Percentiles rank a stretch among this genome's conserved stretches.
Evolutionary conservation across 2,888 invertebrate genomes (phyloP).

Genomic region (Volucella inanis): DNA sequence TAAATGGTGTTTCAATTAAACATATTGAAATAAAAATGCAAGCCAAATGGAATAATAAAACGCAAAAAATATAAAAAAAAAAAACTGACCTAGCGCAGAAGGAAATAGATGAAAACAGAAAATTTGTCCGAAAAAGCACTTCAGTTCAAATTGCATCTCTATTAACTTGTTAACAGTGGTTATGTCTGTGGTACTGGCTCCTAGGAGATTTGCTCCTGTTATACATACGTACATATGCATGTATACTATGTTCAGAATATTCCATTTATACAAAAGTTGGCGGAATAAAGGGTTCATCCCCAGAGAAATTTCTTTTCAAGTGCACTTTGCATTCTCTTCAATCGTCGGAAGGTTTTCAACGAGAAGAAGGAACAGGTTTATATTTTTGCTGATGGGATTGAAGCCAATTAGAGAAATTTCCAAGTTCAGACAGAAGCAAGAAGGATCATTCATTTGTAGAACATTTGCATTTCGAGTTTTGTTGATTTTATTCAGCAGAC

Average conservation of each 20-base stretch:
- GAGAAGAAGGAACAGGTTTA: slow-evolving; percentile 37
- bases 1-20: slow-evolving; percentile 69
- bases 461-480: slow-evolving; percentile 71
- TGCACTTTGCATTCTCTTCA: slow-evolving; percentile 66
- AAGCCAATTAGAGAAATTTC: slow-evolving; percentile 73
- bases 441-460: slow-evolving; percentile 66
- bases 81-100: slow-evolving; percentile 43
- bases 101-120: slow-evolving; percentile 68
- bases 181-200: slow-evolving; percentile 65
- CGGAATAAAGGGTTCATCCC: slow-evolving; percentile 74
- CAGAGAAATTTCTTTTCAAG: slow-evolving; percentile 74
- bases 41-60: slow-evolving; percentile 53
- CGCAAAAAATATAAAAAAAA: slow-evolving; percentile 21
- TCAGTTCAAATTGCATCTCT: slow-evolving; percentile 70
- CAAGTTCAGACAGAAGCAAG: slow-evolving; percentile 53
- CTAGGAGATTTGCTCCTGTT: slow-evolving; percentile 47
- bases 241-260: slow-evolving; percentile 59
- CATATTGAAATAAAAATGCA: slow-evolving; percentile 61
- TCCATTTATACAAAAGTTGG: slow-evolving; percentile 72
- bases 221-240: background rate
- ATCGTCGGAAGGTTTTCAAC: slow-evolving; percentile 24
- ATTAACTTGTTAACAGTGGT: slow-evolving; percentile 74
- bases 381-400: slow-evolving; percentile 64
- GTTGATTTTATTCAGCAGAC: slow-evolving; percentile 60
- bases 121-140: slow-evolving; percentile 71